Conservation (phyloP, 2,888 invertebrate genomes). For the Tinea semifulvella region DNA sequence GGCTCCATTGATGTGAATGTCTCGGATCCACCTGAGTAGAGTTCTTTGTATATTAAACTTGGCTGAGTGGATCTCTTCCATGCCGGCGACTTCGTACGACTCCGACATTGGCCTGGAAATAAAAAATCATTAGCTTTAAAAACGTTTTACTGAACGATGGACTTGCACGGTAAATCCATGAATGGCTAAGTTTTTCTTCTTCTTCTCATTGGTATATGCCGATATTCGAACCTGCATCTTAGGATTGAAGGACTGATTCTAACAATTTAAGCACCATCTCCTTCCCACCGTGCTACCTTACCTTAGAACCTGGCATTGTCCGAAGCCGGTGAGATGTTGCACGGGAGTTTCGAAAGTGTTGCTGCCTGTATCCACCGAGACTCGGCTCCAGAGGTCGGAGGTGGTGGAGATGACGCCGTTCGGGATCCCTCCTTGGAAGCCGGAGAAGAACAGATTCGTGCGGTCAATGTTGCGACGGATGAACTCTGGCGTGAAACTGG, state of each 20-base stretch:
- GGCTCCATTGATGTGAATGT: not conserved
- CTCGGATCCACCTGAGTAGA: not conserved
- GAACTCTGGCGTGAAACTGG: conserved; percentile 20
- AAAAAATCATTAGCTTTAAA: too few relatives aligned
- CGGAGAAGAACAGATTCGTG: conserved; percentile 51
- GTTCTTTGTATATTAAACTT: not conserved
- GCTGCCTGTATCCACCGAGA: not conserved
- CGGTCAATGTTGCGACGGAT: conserved; percentile 43
- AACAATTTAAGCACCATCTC: too few relatives aligned
- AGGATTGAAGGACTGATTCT: too few relatives aligned
- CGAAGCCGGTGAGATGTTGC: not conserved
- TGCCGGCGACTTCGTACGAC: not conserved
- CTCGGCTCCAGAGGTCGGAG: conserved; percentile 43
- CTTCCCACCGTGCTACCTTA: not conserved
- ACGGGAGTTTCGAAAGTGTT: not conserved
- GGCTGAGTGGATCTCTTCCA: not conserved
- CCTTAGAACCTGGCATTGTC: conserved; percentile 2
- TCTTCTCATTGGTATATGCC: too few relatives aligned
- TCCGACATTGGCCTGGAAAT: conserved; percentile 3
- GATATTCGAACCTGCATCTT: too few relatives aligned
- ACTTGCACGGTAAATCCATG: too few relatives aligned
- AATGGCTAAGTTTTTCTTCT: too few relatives aligned
- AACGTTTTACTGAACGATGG: too few relatives aligned
- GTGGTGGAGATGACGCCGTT: conserved; percentile 42
- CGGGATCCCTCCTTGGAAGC: conserved; percentile 31